phyloP scores from a whole-genome alignment of 2,888 invertebrate species.

The Chrysolina americana region DNA sequence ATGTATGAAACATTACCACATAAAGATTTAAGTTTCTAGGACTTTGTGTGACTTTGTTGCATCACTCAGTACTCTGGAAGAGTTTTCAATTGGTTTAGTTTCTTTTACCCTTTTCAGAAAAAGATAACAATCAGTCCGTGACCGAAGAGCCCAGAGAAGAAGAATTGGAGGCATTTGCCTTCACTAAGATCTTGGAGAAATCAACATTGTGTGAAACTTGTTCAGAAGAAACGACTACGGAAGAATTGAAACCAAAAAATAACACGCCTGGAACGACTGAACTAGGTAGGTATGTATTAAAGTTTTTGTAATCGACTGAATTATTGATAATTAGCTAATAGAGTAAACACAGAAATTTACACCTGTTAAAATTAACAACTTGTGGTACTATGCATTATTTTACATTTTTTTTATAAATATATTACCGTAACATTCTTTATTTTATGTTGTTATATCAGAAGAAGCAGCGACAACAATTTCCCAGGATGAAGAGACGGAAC shows the following conservation, averaged over 20 bases:
- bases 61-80: no score
- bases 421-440: no score
- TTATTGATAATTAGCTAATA: no score
- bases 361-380: no score
- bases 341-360: no score
- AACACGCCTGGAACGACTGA: background rate
- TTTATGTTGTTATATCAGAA: background rate
- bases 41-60: no score
- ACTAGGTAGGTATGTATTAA: conserved; percentile 21
- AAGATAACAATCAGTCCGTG: background rate
- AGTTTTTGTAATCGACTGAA: background rate
- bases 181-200: background rate
- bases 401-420: no score
- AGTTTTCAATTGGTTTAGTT: background rate
- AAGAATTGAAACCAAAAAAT: background rate
- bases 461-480: background rate
- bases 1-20: background rate
- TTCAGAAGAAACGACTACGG: background rate
- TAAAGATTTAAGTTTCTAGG: no score
- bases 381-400: no score
- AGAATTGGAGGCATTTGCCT: background rate
- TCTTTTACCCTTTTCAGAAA: background rate
- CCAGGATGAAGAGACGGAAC: background rate
- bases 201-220: conserved; percentile 3
- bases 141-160: background rate